Evolutionary conservation across 2,888 invertebrate genomes (phyloP).

Genomic region (Eupithecia tripunctaria): DNA sequence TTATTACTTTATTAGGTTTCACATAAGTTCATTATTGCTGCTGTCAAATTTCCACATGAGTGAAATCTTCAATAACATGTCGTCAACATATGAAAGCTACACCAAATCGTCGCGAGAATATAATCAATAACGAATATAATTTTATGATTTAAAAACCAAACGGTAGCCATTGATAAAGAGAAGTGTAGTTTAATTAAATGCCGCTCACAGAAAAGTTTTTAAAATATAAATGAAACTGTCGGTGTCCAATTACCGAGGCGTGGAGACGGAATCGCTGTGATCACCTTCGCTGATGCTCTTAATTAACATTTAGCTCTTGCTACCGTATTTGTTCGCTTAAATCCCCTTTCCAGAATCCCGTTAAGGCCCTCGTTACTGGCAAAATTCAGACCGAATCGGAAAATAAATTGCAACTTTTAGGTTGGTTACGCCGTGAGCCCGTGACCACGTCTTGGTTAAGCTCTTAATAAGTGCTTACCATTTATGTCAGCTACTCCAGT

Average conservation of each 20-base stretch:
- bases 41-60: slow-evolving; percentile 53
- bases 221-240: slow-evolving; percentile 67
- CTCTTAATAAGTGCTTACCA: slow-evolving; percentile 50
- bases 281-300: slow-evolving; percentile 73
- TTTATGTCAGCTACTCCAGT: slow-evolving; percentile 41
- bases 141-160: slow-evolving; percentile 48
- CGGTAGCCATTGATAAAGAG: slow-evolving; percentile 46
- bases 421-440: slow-evolving; percentile 49
- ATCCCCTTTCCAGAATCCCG: slow-evolving; percentile 66
- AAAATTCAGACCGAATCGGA: slow-evolving; percentile 61
- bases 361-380: slow-evolving; percentile 71
- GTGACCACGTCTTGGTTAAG: slow-evolving; percentile 49
- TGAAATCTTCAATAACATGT: slow-evolving; percentile 69
- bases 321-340: slow-evolving; percentile 69
- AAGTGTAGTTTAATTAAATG: slow-evolving; percentile 58
- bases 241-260: slow-evolving; percentile 67
- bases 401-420: slow-evolving; percentile 60
- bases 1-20: not conserved
- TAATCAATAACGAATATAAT: slow-evolving; percentile 47
- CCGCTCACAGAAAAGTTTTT: slow-evolving; percentile 53
- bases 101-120: slow-evolving; percentile 47
- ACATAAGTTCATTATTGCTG: slow-evolving; percentile 54
- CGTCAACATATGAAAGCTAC: slow-evolving; percentile 66
- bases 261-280: slow-evolving; percentile 58
- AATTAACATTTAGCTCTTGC: slow-evolving; percentile 78